Base-by-base conservation (phyloP, 92 coral and sea anemone genomes). In the Epizoanthus illoricatus region DNA sequence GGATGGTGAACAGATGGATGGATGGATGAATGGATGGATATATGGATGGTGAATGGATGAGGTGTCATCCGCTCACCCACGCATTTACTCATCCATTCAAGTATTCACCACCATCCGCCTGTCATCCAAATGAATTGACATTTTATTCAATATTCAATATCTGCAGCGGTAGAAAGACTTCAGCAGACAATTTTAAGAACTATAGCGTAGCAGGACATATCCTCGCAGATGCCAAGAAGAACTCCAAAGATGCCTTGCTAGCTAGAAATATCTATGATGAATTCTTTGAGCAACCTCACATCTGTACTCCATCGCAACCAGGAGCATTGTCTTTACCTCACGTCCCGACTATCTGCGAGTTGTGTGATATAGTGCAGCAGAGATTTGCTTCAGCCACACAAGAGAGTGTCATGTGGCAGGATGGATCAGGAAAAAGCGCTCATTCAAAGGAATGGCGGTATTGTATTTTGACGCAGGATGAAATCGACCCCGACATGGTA, bases 231-330 rank as follows among this genome's bases (percentile, higher is more conserved):
- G 73, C 86, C 28, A 92, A 57, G 76, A 47, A 21, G 24, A 80
- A 84, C 12, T 70, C 91, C 36, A 41, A 65, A n/a, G 6, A 62
- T 4, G 56, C 83, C 17, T 18, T 69, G 9, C 84, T 83, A 13
- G 33, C 87, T 74, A 91, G 99, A 67, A 92, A 90, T 76, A 89
- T 91, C 54, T 96, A 91, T 80, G 81, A 87, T 61, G 99, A 96
- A 72, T 96, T 96, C 80, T 93, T 96, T 62, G 91, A 86, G n/a
- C 79, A 81, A 5, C 98, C 99, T 7, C 99, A 96, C 76, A 18
- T 65, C 15, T 93, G 99, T 76, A 59, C 64, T 43, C 95, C 97
- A 4, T 86, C 89, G 40, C 47, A 76, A 47, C 76, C 71, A n/a
- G 86, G 85, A 39, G 69, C 79, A 3, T 24, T 86, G 52, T 11